These are phyloP conservation scores for Sapajus apella DNA, from an alignment of 2,113 vertebrate genomes.

Conservation along the genomic window DNA sequence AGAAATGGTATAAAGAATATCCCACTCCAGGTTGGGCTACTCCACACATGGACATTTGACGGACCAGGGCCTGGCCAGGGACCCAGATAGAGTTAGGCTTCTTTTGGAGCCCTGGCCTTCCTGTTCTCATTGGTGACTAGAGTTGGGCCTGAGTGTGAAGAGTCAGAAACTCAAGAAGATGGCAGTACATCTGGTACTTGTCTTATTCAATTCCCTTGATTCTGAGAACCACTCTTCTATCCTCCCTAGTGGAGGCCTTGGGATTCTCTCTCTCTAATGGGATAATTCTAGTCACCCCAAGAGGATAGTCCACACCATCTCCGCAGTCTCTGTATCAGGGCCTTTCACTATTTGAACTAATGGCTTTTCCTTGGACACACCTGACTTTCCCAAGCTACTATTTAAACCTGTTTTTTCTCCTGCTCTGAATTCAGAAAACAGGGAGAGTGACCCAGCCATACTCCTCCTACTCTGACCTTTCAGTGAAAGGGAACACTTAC, in stretches of 20 bases:
- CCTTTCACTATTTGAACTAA: background rate
- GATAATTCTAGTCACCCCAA: background rate
- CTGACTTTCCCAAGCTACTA: background rate
- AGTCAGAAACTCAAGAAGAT: background rate
- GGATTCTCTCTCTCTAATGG: background rate
- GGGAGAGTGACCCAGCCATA: background rate
- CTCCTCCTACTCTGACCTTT: background rate
- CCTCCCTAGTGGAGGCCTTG: background rate
- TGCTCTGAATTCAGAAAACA: slow-evolving; percentile 47
- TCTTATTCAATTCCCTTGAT: background rate
- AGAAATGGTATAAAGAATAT: background rate
- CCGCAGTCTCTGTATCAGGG: background rate
- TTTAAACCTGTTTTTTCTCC: slow-evolving; percentile 31
- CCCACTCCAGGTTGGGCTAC: background rate
- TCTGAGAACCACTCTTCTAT: background rate
- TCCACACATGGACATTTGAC: background rate
- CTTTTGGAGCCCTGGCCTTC: background rate
- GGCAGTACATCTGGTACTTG: background rate
- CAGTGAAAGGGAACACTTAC: background rate
- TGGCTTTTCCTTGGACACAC: background rate
- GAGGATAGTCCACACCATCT: background rate
- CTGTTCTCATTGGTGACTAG: background rate
- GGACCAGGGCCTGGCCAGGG: background rate
- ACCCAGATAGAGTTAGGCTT: background rate
- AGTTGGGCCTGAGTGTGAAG: background rate